Evolutionary conservation across 2,797 vertebrate species (phyloP).

Genomic region (Toxotes lorentzi): DNA sequence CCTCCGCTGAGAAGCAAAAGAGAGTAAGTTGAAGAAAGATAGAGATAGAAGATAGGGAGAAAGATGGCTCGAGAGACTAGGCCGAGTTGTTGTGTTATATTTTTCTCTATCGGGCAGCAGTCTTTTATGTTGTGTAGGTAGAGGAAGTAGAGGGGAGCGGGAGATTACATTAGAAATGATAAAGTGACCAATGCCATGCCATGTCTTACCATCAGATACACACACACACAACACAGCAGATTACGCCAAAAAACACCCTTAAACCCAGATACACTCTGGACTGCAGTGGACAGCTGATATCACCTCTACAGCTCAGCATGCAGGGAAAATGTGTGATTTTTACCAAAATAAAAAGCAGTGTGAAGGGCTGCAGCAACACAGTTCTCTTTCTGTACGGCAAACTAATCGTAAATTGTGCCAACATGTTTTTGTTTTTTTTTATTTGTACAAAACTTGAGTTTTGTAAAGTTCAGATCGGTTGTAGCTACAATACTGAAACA

Average conservation of each 20-base stretch:
- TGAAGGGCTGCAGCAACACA: constrained; percentile 11
- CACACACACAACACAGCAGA: constrained; percentile 56
- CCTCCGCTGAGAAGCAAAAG: constrained; percentile 21
- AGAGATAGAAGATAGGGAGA: constrained; percentile 55
- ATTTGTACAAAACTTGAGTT: neutral
- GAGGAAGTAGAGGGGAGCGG: constrained; percentile 51
- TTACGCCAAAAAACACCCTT: constrained; percentile 55
- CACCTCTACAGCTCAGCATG: constrained; percentile 23
- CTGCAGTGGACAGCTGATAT: constrained; percentile 58
- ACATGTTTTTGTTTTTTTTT: neutral
- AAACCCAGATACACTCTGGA: constrained; percentile 64
- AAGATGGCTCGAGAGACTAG: constrained; percentile 44
- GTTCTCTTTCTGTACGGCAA: neutral
- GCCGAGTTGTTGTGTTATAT: constrained; percentile 53
- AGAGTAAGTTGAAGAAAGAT: constrained; percentile 47
- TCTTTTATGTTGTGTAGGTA: constrained; percentile 60
- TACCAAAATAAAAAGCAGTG: neutral
- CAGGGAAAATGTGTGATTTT: constrained; percentile 7
- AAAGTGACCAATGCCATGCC: constrained; percentile 62
- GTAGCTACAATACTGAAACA: neutral
- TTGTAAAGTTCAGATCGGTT: neutral
- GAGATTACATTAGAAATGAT: constrained; percentile 74
- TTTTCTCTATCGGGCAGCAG: constrained; percentile 57
- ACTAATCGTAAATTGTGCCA: neutral
- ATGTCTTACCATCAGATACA: constrained; percentile 73